Percentiles rank a stretch among this genome's conserved stretches.
Evolutionary conservation across 37 sponge, comb jelly and placozoan species (phyloP).

Genomic region (Diacarnus erythraeanus): DNA sequence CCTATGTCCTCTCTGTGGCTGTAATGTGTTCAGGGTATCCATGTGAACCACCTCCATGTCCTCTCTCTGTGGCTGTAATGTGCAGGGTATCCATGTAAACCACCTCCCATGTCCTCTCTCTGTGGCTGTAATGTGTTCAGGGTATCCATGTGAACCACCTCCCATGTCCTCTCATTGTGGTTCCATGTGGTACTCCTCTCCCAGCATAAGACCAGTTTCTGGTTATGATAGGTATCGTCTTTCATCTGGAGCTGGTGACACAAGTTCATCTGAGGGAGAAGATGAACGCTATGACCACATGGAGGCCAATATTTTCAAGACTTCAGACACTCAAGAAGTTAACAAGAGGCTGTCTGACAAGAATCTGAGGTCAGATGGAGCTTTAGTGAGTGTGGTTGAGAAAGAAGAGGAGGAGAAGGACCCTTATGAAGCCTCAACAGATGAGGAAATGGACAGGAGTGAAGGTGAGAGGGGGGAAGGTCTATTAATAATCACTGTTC

Average conservation of each 20-base stretch:
- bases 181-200: too few species aligned
- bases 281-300: conserved; percentile 49
- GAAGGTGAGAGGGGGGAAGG: not conserved
- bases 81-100: too few species aligned
- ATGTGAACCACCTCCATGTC: too few species aligned
- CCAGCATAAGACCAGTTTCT: too few species aligned
- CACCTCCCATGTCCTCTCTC: too few species aligned
- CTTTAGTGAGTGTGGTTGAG: not conserved
- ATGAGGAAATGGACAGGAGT: conserved; percentile 52
- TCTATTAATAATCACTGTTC: not conserved
- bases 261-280: conserved; percentile 22
- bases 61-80: too few species aligned
- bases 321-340: not conserved
- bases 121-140: too few species aligned
- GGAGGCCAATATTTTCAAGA: conserved; percentile 39
- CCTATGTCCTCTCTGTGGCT: too few species aligned
- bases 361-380: not conserved
- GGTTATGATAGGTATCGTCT: conserved; percentile 58
- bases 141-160: too few species aligned
- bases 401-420: conserved; percentile 46
- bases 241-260: not conserved
- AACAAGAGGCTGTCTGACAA: not conserved
- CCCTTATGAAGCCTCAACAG: conserved; percentile 76
- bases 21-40: too few species aligned
- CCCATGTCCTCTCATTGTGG: too few species aligned